These are phyloP conservation scores for Pardosa pseudoannulata DNA, from an alignment of 2,888 invertebrate species.

Conservation along the genomic window DNA sequence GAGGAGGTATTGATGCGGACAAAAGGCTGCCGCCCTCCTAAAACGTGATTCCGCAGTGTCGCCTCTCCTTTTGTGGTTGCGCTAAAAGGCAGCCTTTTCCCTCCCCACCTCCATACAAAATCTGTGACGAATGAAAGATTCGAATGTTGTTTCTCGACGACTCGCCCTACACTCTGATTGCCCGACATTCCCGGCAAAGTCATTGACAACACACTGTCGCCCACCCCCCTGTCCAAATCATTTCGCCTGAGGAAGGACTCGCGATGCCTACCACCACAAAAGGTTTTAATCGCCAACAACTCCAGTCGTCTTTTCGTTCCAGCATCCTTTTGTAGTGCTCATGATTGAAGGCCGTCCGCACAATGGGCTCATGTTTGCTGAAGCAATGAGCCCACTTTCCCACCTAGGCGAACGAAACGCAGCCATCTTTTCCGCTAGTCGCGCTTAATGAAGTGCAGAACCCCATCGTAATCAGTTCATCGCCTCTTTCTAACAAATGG, in stretches of 20 bases:
- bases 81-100: slow-evolving; percentile 45
- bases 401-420: neutral
- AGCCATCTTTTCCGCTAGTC: slow-evolving; percentile 30
- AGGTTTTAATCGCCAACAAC: slow-evolving; percentile 54
- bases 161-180: slow-evolving; percentile 60
- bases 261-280: slow-evolving; percentile 54
- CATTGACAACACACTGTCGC: slow-evolving; percentile 68
- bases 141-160: slow-evolving; percentile 62
- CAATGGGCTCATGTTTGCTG: slow-evolving; percentile 56
- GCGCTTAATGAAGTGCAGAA: slow-evolving; percentile 37
- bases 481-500: slow-evolving; percentile 40
- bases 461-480: slow-evolving; percentile 44
- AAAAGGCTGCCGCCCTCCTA: slow-evolving; percentile 58
- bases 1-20: slow-evolving; percentile 57
- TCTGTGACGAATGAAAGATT: slow-evolving; percentile 60
- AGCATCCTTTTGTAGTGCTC: slow-evolving; percentile 43
- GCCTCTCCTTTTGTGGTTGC: slow-evolving; percentile 53
- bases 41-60: slow-evolving; percentile 61
- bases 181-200: slow-evolving; percentile 32
- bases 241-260: slow-evolving; percentile 51
- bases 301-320: slow-evolving; percentile 45
- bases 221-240: slow-evolving; percentile 58
- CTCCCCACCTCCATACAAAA: slow-evolving; percentile 13
- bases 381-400: slow-evolving; percentile 21
- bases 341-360: slow-evolving; percentile 42